Conservation (phyloP, 2,888 invertebrate species). For the Cantharis rustica region DNA sequence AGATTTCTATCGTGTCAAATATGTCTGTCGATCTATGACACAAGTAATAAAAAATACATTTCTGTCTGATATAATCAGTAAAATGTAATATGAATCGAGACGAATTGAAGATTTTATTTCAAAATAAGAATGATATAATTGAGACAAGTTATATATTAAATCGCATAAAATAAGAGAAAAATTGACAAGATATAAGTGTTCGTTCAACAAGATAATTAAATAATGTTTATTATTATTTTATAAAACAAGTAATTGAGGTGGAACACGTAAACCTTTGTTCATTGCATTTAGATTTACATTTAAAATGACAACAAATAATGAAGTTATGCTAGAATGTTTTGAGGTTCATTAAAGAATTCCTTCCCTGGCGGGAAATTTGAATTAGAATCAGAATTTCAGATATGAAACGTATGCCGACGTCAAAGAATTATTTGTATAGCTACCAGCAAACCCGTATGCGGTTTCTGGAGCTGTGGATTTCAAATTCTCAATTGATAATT, state of each 20-base stretch:
- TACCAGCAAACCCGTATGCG: conserved; percentile 6
- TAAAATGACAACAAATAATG: neutral
- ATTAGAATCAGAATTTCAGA: conserved; percentile 19
- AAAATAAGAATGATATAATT: neutral
- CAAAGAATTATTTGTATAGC: conserved; percentile 17
- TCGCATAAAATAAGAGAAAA: neutral
- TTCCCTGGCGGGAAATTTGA: conserved; percentile 20
- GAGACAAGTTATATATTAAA: neutral
- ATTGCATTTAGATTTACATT: neutral
- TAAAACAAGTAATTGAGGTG: neutral
- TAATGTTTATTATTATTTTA: neutral
- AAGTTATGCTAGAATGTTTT: neutral
- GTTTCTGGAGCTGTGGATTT: conserved; percentile 10
- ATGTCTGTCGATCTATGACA: conserved; percentile 11
- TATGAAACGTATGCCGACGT: conserved; percentile 8
- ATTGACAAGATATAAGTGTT: neutral
- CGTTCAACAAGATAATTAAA: neutral
- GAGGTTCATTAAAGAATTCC: conserved; percentile 21
- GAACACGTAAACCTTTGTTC: neutral
- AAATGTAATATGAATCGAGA: neutral
- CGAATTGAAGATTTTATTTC: neutral
- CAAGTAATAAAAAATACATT: conserved; percentile 6
- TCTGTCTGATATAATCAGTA: neutral
- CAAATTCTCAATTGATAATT: conserved; percentile 9
- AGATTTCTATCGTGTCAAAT: conserved; percentile 17